Conservation (phyloP, 2,888 invertebrate genomes). For the Ethmia dodecea region DNA sequence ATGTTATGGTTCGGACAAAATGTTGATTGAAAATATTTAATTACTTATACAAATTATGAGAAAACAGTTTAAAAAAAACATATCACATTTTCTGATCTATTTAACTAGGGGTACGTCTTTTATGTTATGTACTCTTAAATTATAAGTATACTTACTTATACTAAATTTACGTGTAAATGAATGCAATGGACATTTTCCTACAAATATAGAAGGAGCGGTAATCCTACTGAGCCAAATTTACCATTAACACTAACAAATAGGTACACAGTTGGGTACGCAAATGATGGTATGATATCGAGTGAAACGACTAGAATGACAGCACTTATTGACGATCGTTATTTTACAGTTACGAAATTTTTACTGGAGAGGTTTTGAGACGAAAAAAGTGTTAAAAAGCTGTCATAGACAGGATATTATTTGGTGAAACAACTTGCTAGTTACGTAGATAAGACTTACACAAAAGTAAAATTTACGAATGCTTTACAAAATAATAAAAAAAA, state of each 20-base stretch:
- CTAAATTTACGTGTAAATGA: slow-evolving; percentile 32
- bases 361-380: too few species aligned
- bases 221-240: slow-evolving; percentile 47
- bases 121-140: slow-evolving; percentile 36
- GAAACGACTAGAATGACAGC: slow-evolving; percentile 55
- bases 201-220: slow-evolving; percentile 25
- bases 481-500: too few species aligned
- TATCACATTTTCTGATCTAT: slow-evolving; percentile 61
- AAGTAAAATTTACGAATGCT: too few species aligned
- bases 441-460: too few species aligned
- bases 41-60: too few species aligned
- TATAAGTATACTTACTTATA: slow-evolving; percentile 17
- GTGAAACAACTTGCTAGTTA: too few species aligned
- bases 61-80: slow-evolving; percentile 25
- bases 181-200: slow-evolving; percentile 33
- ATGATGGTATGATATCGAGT: slow-evolving; percentile 30
- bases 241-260: not conserved
- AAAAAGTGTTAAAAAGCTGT: too few species aligned
- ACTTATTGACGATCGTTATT: too few species aligned
- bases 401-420: too few species aligned
- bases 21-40: too few species aligned
- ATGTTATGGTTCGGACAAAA: too few species aligned
- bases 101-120: slow-evolving; percentile 34
- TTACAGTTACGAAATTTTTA: too few species aligned
- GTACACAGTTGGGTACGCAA: not conserved